Evolutionary conservation across 2,888 invertebrate species (phyloP).

Genomic region (Melanotus villosus): DNA sequence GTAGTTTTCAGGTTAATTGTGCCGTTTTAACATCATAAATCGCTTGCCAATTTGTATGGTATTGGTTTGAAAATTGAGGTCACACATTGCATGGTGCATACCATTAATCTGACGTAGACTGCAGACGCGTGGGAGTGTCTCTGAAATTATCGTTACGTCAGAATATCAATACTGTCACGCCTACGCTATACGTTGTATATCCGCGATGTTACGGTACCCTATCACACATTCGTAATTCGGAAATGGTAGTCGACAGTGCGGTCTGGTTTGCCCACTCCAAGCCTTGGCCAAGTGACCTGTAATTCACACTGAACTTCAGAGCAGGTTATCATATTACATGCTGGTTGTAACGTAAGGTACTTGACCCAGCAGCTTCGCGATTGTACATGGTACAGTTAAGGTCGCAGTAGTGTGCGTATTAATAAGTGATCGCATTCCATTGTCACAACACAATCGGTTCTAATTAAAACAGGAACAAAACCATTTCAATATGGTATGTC

Average conservation of each 20-base stretch:
- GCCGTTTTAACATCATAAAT: too few species aligned
- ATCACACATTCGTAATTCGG: constrained; percentile 41
- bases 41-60: too few species aligned
- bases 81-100: constrained; percentile 12
- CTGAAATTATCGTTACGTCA: constrained; percentile 18
- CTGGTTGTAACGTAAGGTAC: constrained; percentile 36
- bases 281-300: constrained; percentile 49
- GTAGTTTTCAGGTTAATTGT: too few species aligned
- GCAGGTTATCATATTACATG: constrained; percentile 42
- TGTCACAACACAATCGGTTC: background rate
- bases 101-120: constrained; percentile 6
- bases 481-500: too few species aligned
- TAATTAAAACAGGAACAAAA: too few species aligned
- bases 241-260: constrained; percentile 32
- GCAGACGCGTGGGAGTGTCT: constrained; percentile 40
- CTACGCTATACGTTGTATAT: constrained; percentile 30
- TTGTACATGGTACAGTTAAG: constrained; percentile 51
- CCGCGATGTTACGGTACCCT: constrained; percentile 38
- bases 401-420: constrained; percentile 6
- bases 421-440: constrained; percentile 7
- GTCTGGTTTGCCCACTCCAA: constrained; percentile 47
- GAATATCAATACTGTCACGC: constrained; percentile 40
- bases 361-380: constrained; percentile 54
- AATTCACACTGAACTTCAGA: constrained; percentile 45
- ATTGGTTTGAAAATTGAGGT: constrained; percentile 8